Conservation (phyloP, 2,113 vertebrate genomes). For the Oxyruncus cristatus region DNA sequence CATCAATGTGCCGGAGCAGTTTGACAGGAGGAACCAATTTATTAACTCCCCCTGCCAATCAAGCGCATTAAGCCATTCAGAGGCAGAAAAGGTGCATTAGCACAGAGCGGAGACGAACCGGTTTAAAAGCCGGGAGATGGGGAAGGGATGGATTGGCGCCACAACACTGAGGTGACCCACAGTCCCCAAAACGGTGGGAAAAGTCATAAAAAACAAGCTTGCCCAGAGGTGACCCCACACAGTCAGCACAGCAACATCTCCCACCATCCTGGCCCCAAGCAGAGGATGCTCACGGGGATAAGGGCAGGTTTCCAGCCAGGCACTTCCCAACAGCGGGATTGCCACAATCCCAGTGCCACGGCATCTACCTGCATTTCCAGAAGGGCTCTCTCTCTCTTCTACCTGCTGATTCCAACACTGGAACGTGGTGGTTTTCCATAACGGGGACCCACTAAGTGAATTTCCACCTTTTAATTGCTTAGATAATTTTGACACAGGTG, state of each 20-base stretch:
- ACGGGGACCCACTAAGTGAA: neutral
- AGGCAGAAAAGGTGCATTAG: neutral
- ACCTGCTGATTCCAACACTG: neutral
- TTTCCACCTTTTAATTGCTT: neutral
- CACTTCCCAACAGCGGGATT: accelerated
- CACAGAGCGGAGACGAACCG: accelerated
- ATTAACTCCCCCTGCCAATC: slow-evolving; percentile 44
- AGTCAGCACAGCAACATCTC: accelerated
- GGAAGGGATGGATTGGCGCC: accelerated
- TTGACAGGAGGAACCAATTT: slow-evolving; percentile 38
- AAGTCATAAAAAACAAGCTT: accelerated
- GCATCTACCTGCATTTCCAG: accelerated
- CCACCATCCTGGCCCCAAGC: accelerated
- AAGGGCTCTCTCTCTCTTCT: neutral
- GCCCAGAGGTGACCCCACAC: neutral
- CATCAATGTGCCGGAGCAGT: neutral
- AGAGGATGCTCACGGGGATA: accelerated
- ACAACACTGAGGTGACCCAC: accelerated
- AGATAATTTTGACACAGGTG: neutral
- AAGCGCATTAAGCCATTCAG: neutral
- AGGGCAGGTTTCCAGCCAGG: accelerated
- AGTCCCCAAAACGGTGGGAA: neutral
- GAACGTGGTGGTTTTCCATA: neutral
- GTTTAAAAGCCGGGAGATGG: neutral
- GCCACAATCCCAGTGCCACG: accelerated